Evolutionary conservation across 2,113 vertebrate genomes (phyloP).

Genomic region (Rostratula benghalensis): DNA sequence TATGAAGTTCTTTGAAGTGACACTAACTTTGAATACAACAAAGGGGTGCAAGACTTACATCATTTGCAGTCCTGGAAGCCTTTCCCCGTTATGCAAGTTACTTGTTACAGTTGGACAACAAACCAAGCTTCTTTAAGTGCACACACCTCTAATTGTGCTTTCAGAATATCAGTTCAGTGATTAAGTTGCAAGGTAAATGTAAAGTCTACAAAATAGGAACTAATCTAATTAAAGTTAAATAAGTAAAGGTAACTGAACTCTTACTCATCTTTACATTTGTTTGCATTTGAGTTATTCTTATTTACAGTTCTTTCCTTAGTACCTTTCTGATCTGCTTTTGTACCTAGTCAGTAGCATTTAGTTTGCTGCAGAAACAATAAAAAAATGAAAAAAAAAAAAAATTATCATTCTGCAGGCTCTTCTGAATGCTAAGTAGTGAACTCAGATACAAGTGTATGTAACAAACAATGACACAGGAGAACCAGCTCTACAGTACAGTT

Average conservation of each 20-base stretch:
- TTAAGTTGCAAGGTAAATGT: not conserved
- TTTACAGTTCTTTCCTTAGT: not conserved
- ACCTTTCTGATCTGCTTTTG: not conserved
- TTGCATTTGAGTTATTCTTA: not conserved
- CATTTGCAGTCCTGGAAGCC: not conserved
- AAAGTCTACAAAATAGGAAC: not conserved
- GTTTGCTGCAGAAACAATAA: not conserved
- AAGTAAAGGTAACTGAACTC: not conserved
- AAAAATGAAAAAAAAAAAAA: not conserved
- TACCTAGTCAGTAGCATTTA: not conserved
- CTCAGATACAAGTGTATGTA: not conserved
- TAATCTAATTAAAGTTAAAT: not conserved
- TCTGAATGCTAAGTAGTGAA: not conserved
- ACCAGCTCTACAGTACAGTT: not conserved
- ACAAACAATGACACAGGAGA: not conserved
- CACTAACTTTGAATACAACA: not conserved
- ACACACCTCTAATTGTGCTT: not conserved
- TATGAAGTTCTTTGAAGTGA: not conserved
- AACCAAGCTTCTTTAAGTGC: not conserved
- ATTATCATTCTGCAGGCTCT: not conserved
- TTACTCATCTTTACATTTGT: not conserved
- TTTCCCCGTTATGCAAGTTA: not conserved
- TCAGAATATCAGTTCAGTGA: not conserved
- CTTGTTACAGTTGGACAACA: not conserved
- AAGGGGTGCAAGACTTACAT: not conserved